Base-by-base conservation (phyloP, 1,140 invertebrate species). In the Drosophila repleta region DNA sequence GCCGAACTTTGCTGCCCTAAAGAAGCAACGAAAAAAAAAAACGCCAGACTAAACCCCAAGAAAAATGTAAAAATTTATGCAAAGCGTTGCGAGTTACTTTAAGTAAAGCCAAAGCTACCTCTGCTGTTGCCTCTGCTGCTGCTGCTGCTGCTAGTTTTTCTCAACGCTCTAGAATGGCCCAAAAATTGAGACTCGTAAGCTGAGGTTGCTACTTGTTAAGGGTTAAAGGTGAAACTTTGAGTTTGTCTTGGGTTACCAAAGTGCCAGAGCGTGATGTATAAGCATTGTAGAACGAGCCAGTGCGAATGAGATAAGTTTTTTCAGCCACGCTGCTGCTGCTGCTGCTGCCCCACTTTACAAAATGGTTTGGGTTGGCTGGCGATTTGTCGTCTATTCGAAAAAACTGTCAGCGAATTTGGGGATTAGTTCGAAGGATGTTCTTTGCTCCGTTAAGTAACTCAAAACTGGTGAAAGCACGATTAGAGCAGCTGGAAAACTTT, bases 21-120 rank as follows among this genome's bases (percentile, higher is more conserved):
- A 57, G 55, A 57, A 29, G 20, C 49, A 52, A n/a, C 21, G 11
- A 32, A 41, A 29, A 24, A 46, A 41, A 17, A 24, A 39, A 46
- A 37, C 43, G 17, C 58, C 48, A 37, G 46, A 24, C 32, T 60
- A 60, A 61, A 41, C 35, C 61, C 49, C 15, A 61, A 61, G 45
- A 49, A 43, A 53, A 29, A 63, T 60, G 49, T 61, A 62, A 62
- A 82, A 87, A 87, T 82, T 87, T 87, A 88, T 87, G 82, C 83
- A 87, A 87, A 87, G 83, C 82, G 75, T 83, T 66, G 70, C 53
- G 74, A 88, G 82, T 88, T 87, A 87, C 82, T 87, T 87, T 78
- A 87, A 87, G 78, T 72, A 79, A 85, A 66, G 74, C 79, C 69
- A 87, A 80, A 80, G 79, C 75, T 70, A 67, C 37, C 6, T 10